Conservation (phyloP, 1,140 invertebrate species). For the Drosophila funebris region DNA sequence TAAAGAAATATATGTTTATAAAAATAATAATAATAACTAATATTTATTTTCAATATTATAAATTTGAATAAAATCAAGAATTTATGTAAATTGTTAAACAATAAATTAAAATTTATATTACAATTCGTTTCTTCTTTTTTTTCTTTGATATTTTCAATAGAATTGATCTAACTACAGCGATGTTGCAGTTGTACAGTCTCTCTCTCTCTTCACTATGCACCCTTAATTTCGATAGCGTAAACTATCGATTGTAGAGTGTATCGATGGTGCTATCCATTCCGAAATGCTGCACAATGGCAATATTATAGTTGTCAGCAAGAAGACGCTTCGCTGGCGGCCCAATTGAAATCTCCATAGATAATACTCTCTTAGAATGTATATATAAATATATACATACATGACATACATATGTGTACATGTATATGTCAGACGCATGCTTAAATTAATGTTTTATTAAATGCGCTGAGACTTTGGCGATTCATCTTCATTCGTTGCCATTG, state of each 20-base stretch:
- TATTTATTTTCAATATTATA: no score
- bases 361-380: neutral
- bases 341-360: conserved; percentile 39
- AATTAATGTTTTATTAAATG: conserved; percentile 55
- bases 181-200: neutral
- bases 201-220: neutral
- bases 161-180: no score
- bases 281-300: neutral
- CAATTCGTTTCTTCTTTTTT: no score
- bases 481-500: conserved; percentile 47
- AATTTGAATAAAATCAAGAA: no score
- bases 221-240: neutral
- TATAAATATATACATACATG: neutral
- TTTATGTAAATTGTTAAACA: no score
- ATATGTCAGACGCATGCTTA: conserved; percentile 30
- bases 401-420: neutral
- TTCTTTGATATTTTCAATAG: no score
- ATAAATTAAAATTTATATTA: no score
- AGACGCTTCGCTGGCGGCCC: conserved; percentile 26
- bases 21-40: no score
- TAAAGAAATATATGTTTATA: no score
- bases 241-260: neutral
- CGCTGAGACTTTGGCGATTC: conserved; percentile 48
- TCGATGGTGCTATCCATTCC: neutral
- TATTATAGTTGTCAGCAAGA: conserved; percentile 32